Conservation (phyloP, 2,113 vertebrate species). For the Paratilapia polleni region DNA sequence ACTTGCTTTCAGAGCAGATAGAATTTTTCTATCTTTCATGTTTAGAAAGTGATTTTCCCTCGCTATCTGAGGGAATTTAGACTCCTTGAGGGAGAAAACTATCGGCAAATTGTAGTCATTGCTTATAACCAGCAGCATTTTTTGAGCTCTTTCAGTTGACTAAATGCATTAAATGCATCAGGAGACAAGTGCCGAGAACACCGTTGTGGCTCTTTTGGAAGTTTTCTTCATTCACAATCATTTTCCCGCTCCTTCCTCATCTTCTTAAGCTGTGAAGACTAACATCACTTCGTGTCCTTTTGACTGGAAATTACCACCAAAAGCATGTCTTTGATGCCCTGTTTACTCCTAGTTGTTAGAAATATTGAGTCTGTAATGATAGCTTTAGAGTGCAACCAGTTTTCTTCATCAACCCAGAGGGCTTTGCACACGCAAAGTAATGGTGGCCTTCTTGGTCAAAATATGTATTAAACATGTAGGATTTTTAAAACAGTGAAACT, state of each 20-base stretch:
- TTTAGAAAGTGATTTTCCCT: background rate
- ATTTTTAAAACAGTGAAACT: too few relatives aligned
- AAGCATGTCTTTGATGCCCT: background rate
- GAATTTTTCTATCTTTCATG: rapidly evolving
- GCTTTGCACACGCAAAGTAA: too few relatives aligned
- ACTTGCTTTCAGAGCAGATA: background rate
- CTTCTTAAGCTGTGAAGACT: background rate
- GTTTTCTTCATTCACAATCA: background rate
- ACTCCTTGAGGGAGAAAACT: background rate
- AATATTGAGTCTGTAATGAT: background rate
- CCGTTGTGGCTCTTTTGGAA: background rate
- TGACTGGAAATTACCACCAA: rapidly evolving
- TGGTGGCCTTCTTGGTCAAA: too few relatives aligned
- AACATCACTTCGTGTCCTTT: background rate
- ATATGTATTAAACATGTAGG: too few relatives aligned
- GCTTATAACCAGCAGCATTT: too few relatives aligned
- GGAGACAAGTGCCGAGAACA: background rate
- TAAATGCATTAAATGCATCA: too few relatives aligned
- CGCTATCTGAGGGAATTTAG: background rate
- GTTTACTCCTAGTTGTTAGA: background rate
- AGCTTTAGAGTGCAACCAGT: background rate
- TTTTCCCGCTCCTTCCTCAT: background rate
- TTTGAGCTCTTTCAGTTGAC: too few relatives aligned
- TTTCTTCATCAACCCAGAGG: too few relatives aligned
- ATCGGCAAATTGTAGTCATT: rapidly evolving